These are phyloP conservation scores for Polypterus bichir DNA, from an alignment of 2,113 vertebrate genomes.

Conservation along the genomic window DNA sequence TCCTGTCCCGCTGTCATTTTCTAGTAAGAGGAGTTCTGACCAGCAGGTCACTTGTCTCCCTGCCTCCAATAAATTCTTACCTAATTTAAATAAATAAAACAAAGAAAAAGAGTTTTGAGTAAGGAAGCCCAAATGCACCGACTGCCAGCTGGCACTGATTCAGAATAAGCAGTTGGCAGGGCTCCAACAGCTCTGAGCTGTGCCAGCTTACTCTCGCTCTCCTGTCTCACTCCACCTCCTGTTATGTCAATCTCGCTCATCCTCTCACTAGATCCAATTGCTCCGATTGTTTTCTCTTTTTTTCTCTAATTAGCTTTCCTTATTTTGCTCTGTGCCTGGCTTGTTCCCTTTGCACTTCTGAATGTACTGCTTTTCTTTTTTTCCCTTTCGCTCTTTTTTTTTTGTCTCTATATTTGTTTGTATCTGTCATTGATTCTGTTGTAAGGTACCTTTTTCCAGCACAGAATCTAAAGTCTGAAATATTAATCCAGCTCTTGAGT, in stretches of 20 bases:
- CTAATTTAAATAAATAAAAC: not conserved
- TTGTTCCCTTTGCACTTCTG: not conserved
- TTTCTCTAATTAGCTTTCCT: not conserved
- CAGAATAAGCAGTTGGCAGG: constrained; percentile 1
- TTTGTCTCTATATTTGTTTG: constrained; percentile 23
- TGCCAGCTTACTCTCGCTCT: constrained; percentile 36
- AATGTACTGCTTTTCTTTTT: constrained; percentile 7
- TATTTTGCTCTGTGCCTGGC: not conserved
- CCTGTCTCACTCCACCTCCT: constrained; percentile 20
- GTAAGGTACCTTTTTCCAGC: constrained; percentile 6
- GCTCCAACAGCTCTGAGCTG: not conserved
- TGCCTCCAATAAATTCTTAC: not conserved
- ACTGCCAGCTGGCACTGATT: constrained; percentile 5
- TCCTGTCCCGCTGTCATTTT: constrained; percentile 35
- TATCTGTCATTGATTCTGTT: not conserved
- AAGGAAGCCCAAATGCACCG: not conserved
- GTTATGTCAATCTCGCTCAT: constrained; percentile 17
- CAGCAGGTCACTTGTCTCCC: constrained; percentile 3
- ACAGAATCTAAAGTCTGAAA: constrained; percentile 6
- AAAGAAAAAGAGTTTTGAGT: not conserved
- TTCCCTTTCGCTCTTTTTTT: constrained; percentile 13
- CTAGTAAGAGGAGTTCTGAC: constrained; percentile 18
- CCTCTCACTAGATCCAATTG: constrained; percentile 7
- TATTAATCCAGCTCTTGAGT: not conserved
- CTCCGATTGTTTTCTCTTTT: not conserved